Conservation (phyloP, 2,113 vertebrate genomes). For the Heliornis fulica region DNA sequence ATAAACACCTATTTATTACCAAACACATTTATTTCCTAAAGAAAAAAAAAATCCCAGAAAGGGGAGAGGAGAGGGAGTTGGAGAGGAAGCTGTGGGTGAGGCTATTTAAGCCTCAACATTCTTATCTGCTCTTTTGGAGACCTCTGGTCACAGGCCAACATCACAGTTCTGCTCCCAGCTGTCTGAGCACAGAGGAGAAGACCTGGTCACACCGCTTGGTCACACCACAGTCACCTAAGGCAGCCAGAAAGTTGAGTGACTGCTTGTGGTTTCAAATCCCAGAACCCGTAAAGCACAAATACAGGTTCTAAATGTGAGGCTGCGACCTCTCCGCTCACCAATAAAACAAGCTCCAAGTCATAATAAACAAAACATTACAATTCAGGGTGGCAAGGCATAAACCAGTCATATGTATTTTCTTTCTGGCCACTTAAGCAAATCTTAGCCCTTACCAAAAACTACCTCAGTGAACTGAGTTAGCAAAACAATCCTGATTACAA, state of each 20-base stretch:
- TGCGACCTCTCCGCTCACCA: constrained; percentile 56
- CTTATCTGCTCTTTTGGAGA: background rate
- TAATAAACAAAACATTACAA: constrained; percentile 64
- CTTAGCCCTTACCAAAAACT: constrained; percentile 61
- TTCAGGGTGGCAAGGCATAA: constrained; percentile 63
- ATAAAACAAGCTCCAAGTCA: constrained; percentile 56
- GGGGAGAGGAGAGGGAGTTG: background rate
- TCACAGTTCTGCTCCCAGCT: background rate
- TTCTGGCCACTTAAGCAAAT: constrained; percentile 60
- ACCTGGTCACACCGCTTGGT: background rate
- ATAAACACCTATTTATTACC: background rate
- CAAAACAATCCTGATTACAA: constrained; percentile 68
- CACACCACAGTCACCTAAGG: constrained; percentile 4
- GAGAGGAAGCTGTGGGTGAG: too few relatives aligned
- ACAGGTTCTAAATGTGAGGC: constrained; percentile 27
- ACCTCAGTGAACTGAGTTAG: constrained; percentile 59
- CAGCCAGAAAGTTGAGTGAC: constrained; percentile 2
- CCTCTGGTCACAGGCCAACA: background rate
- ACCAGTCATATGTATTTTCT: constrained; percentile 46
- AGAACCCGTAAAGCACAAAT: constrained; percentile 54
- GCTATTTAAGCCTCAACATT: background rate
- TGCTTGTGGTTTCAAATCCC: constrained; percentile 65
- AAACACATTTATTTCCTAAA: background rate
- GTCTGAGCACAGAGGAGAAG: background rate
- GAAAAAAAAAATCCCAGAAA: background rate